Evolutionary conservation across 1,140 invertebrate species (phyloP).

Genomic region (Idris sp.): DNA sequence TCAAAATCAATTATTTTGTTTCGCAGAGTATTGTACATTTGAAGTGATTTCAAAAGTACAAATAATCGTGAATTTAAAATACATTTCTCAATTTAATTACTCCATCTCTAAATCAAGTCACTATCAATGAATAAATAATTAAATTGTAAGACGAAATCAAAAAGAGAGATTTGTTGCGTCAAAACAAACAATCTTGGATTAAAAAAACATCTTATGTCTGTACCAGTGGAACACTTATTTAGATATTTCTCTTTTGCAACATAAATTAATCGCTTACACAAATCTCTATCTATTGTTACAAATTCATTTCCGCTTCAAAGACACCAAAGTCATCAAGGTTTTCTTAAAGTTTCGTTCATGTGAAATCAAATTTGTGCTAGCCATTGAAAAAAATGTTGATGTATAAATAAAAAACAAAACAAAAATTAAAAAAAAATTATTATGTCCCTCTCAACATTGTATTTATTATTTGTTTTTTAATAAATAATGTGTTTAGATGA

Average conservation of each 20-base stretch:
- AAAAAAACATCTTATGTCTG: background rate
- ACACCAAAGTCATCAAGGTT: conserved; percentile 2
- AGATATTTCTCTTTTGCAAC: conserved; percentile 10
- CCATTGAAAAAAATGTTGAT: too few species aligned
- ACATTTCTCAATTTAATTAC: conserved; percentile 4
- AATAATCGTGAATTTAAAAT: conserved; percentile 3
- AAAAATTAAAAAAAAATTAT: too few species aligned
- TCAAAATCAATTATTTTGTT: conserved; percentile 22
- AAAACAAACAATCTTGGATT: background rate
- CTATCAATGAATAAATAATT: conserved; percentile 3
- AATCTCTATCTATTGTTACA: conserved; percentile 1
- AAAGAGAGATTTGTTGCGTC: background rate
- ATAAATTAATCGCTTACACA: conserved; percentile 14
- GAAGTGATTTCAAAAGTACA: background rate
- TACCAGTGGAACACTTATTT: conserved; percentile 1
- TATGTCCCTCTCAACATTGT: too few species aligned
- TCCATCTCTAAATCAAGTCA: background rate
- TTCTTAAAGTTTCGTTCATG: background rate
- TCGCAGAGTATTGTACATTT: background rate
- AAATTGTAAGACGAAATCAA: background rate
- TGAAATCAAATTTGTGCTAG: background rate
- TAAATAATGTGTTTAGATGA: too few species aligned
- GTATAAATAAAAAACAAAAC: too few species aligned
- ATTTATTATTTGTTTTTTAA: too few species aligned
- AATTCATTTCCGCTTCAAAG: conserved; percentile 9